phyloP scores from a whole-genome alignment of 2,888 invertebrate genomes.

The Dichetophora obliterata region DNA sequence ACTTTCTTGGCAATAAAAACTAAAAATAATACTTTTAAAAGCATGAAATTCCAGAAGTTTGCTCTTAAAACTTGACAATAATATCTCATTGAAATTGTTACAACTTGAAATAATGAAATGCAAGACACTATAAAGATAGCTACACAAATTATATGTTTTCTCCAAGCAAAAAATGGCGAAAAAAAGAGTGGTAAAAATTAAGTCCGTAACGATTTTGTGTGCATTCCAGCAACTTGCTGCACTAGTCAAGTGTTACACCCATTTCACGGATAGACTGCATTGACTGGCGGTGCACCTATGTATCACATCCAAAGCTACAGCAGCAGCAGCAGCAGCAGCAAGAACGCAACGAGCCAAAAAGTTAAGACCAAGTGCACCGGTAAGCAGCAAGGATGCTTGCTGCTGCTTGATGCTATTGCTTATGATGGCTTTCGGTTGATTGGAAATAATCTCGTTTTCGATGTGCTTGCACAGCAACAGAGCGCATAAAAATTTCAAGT shows the following conservation, averaged over 20 bases:
- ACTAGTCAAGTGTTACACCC: conserved; percentile 51
- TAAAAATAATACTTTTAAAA: no score
- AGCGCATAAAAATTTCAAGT: conserved; percentile 30
- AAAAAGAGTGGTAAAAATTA: not conserved
- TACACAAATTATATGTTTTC: not conserved
- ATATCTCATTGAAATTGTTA: no score
- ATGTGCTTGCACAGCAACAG: conserved; percentile 45
- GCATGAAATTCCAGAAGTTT: no score
- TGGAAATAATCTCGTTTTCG: conserved; percentile 46
- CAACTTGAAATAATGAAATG: no score
- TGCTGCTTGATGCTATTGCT: conserved; percentile 36
- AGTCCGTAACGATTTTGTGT: conserved; percentile 35
- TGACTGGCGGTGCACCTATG: conserved; percentile 11
- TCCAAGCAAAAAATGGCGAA: not conserved
- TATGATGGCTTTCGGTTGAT: conserved; percentile 38
- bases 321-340: conserved; percentile 33
- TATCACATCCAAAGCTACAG: conserved; percentile 1
- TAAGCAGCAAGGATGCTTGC: conserved; percentile 2
- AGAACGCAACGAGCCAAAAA: conserved; percentile 14
- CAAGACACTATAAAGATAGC: no score
- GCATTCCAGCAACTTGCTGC: conserved; percentile 29
- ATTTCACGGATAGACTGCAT: conserved; percentile 51
- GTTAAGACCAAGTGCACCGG: not conserved
- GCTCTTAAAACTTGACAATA: no score
- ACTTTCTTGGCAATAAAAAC: no score